Percentiles rank a stretch among this genome's conserved stretches.
These are phyloP conservation scores for Halyomorpha halys DNA, from an alignment of 1,140 invertebrate genomes.

Conservation along the genomic window DNA sequence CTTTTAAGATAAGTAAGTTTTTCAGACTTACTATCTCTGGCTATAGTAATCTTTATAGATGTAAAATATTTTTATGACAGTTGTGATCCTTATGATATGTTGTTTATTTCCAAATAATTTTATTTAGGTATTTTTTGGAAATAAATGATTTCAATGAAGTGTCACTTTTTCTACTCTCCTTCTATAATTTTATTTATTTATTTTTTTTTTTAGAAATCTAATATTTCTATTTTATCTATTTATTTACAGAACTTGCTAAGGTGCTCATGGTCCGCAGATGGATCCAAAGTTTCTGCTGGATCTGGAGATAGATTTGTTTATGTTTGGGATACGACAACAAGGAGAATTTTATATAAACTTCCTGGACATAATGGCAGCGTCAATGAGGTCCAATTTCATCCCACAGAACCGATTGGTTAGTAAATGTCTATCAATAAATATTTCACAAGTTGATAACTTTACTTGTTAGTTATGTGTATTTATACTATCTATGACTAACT, in stretches of 20 bases:
- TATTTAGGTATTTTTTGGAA: too few species aligned
- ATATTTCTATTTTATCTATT: background rate
- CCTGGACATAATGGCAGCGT: slow-evolving; percentile 97
- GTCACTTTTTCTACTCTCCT: too few species aligned
- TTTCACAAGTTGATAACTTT: background rate
- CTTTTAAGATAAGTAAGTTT: too few species aligned
- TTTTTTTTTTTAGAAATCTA: background rate
- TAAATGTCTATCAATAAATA: slow-evolving; percentile 7
- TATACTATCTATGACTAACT: too few species aligned
- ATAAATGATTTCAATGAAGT: too few species aligned
- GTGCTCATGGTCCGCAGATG: slow-evolving; percentile 81
- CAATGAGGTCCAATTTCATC: slow-evolving; percentile 94
- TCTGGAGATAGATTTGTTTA: slow-evolving; percentile 93
- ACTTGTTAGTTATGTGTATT: too few species aligned
- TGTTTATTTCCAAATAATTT: too few species aligned
- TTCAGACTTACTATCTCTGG: too few species aligned
- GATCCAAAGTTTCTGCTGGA: slow-evolving; percentile 75
- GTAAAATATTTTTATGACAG: too few species aligned
- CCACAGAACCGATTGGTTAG: slow-evolving; percentile 80
- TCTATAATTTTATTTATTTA: too few species aligned
- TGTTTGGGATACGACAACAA: slow-evolving; percentile 89
- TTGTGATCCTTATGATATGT: too few species aligned
- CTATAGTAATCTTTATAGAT: too few species aligned
- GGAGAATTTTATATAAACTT: slow-evolving; percentile 89
- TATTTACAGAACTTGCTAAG: slow-evolving; percentile 57